Percentiles rank a stretch among this genome's conserved stretches.
These are phyloP conservation scores for Drosophila longiperda DNA, from an alignment of 2,888 invertebrate genomes.

Conservation along the genomic window DNA sequence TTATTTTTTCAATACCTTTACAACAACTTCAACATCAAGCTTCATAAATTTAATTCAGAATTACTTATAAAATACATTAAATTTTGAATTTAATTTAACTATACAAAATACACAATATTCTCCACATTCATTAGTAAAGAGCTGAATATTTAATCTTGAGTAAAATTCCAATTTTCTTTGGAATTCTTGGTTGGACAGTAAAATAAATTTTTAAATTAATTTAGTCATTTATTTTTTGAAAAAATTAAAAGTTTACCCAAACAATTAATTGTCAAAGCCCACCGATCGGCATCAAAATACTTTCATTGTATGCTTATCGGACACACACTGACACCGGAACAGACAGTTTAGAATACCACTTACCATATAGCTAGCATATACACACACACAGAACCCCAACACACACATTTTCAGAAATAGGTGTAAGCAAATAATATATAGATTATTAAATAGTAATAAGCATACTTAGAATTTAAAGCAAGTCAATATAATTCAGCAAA, in stretches of 20 bases:
- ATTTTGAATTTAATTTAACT: neutral
- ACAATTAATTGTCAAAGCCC: conserved; percentile 2
- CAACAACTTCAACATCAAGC: neutral
- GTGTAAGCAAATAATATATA: conserved; percentile 4
- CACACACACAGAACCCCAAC: neutral
- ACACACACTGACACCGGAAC: conserved; percentile 86
- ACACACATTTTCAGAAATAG: conserved; percentile 15
- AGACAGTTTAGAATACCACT: conserved; percentile 85
- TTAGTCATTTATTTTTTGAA: neutral
- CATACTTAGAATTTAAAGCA: neutral
- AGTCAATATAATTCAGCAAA: conserved; percentile 15
- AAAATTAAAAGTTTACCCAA: neutral
- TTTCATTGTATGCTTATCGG: conserved; percentile 72
- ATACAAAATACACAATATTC: neutral
- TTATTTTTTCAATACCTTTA: neutral
- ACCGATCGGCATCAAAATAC: conserved; percentile 80
- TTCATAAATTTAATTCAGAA: neutral
- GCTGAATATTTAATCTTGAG: neutral
- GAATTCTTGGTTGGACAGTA: neutral
- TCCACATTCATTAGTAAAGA: neutral
- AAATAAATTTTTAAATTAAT: neutral
- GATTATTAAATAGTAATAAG: neutral
- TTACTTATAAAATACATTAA: neutral
- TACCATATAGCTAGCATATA: conserved; percentile 84
- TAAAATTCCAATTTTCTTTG: neutral